These are phyloP conservation scores for Melipona beecheii DNA, from an alignment of 2,888 invertebrate species.

Conservation along the genomic window DNA sequence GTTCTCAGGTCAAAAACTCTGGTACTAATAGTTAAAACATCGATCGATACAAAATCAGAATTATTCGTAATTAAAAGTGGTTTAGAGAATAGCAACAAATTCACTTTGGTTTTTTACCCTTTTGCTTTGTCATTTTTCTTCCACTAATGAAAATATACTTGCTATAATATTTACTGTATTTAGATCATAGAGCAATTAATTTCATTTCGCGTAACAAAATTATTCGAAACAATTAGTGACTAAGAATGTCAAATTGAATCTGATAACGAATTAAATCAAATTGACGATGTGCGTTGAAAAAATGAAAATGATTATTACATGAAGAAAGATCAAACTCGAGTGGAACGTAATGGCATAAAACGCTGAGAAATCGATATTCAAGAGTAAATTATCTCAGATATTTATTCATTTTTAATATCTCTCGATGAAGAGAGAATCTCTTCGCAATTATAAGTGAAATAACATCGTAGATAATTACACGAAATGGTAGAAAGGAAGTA, in stretches of 20 bases:
- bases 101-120: too few species aligned
- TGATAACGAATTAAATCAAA: neutral
- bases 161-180: too few species aligned
- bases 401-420: constrained; percentile 1
- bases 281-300: neutral
- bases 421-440: neutral
- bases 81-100: neutral
- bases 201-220: neutral
- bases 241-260: neutral
- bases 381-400: constrained; percentile 1
- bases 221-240: neutral
- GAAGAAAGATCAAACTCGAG: neutral
- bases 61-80: neutral
- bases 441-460: neutral
- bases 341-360: neutral
- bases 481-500: too few species aligned
- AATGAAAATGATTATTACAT: neutral
- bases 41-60: constrained; percentile 29
- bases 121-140: too few species aligned
- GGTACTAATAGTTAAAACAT: constrained; percentile 11
- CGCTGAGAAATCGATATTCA: constrained; percentile 5
- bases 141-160: too few species aligned
- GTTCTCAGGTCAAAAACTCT: constrained; percentile 27
- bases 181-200: too few species aligned
- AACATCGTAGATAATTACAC: neutral